Evolutionary conservation across 2,113 vertebrate genomes (phyloP), one percentile per base, ranked within the genome.

Genomic region (Gallinago media): DNA sequence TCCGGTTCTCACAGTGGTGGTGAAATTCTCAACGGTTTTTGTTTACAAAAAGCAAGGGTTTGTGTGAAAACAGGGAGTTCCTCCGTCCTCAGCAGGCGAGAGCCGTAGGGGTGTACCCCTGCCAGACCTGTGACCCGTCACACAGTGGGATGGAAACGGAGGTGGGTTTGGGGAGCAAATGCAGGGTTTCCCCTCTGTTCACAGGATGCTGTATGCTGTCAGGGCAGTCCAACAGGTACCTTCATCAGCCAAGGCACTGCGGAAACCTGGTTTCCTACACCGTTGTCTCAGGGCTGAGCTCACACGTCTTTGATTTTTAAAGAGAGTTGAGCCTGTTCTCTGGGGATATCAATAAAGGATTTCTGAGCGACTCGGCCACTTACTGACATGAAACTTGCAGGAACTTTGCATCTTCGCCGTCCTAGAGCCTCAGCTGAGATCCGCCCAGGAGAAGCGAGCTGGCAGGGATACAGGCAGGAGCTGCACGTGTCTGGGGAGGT

Each of bases 81-180:
- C 16, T 27, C 73, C 36, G 10, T 14, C 40, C 56, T 27, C 19
- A 4, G 1, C 11, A 8, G 23, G 34, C 3, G 19, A 22, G 68
- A 70, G 73, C 76, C 44, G 46, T 3, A 9, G 58, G 5, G 56
- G 5, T 27, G 32, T 15, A 2, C 17, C 25, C 14, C 46, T 55
- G 50, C 36, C 2, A 0, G 29, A 9, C 12, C 0, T 6, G 65
- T 9, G 7, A 44, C 26, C 40, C 15, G 2, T 23, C 52, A 5
- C 14, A 15, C 2, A 16, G 1, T 59, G 56, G 47, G 38, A 34
- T 40, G 32, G 32, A 78, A 70, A 38, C 40, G 17, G 9, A 40
- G 32, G 29, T 31, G 34, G 1, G 23, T 92, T n/a, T 47, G 78
- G 58, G 54, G 7, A 47, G 34, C 46, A 44, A 49, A 8, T 9